phyloP scores from a whole-genome alignment of 2,888 invertebrate genomes.

The Creontiades dilutus region DNA sequence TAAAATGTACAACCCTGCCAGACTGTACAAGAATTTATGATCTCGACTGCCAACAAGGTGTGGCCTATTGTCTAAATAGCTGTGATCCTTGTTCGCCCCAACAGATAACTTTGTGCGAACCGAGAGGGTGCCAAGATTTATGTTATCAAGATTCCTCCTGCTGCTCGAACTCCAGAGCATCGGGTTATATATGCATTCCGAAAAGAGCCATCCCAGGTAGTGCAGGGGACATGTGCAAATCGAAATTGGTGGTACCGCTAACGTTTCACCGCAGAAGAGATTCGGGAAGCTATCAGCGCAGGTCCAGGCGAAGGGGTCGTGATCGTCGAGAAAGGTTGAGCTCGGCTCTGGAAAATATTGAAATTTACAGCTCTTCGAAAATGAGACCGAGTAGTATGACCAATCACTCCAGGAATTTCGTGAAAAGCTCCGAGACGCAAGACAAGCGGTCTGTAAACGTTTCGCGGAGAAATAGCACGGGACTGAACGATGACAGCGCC shows the following conservation, averaged over 20 bases:
- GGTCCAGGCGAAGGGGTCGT: not conserved
- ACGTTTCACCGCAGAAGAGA: not conserved
- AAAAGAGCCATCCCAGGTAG: not conserved
- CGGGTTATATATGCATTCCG: slow-evolving; percentile 1
- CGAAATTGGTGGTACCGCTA: not conserved
- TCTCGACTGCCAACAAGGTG: not conserved
- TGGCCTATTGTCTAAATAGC: not conserved
- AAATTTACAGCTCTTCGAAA: not conserved
- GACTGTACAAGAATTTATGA: not conserved
- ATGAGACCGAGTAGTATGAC: not conserved
- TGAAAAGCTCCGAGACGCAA: not conserved
- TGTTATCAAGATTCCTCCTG: not conserved
- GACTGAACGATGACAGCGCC: not conserved
- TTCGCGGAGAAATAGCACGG: not conserved
- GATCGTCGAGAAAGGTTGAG: not conserved
- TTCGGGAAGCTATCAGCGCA: not conserved
- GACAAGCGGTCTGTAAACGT: not conserved
- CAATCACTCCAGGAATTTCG: not conserved
- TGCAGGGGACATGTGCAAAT: not conserved
- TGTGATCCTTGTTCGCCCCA: not conserved
- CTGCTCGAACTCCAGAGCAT: not conserved
- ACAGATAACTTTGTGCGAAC: not conserved
- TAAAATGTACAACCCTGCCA: not conserved
- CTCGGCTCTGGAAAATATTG: not conserved
- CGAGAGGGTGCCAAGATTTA: not conserved